Conservation (phyloP, 64 coral and sea anemone species). For the Montipora foliosa region DNA sequence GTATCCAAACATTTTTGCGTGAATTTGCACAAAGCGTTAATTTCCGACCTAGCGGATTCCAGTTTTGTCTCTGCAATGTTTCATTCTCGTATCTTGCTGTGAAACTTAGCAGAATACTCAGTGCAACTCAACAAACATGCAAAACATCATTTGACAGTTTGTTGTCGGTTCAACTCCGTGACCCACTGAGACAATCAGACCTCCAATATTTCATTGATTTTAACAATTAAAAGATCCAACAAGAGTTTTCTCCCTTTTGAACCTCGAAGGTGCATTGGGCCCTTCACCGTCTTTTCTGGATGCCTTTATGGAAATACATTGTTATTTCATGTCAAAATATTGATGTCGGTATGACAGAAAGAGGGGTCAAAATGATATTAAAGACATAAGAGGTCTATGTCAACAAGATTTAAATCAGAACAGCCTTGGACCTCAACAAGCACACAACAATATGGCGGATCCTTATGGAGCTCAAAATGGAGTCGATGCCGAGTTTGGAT, state of each 20-base stretch:
- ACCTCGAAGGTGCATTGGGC: background rate
- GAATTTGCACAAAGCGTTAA: no score
- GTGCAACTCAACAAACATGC: background rate
- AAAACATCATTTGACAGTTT: background rate
- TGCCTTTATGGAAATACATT: background rate
- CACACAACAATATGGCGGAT: background rate
- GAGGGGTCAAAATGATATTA: slow-evolving; percentile 7
- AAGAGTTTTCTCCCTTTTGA: background rate
- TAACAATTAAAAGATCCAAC: background rate
- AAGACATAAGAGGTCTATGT: background rate
- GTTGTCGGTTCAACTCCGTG: background rate
- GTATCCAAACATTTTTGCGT: background rate
- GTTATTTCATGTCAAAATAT: slow-evolving; percentile 33
- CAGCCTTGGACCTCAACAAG: background rate
- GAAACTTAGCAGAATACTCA: background rate
- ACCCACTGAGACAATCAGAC: no score
- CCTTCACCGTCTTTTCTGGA: background rate
- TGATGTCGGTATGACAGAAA: slow-evolving; percentile 8
- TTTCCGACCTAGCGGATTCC: no score
- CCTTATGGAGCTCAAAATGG: background rate
- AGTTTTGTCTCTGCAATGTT: background rate
- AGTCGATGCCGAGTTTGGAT: background rate
- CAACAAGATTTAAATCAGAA: background rate
- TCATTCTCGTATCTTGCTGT: background rate
- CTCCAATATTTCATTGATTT: no score